Evolutionary conservation across 2,797 vertebrate species (phyloP).

Genomic region (Girardinus metallicus): DNA sequence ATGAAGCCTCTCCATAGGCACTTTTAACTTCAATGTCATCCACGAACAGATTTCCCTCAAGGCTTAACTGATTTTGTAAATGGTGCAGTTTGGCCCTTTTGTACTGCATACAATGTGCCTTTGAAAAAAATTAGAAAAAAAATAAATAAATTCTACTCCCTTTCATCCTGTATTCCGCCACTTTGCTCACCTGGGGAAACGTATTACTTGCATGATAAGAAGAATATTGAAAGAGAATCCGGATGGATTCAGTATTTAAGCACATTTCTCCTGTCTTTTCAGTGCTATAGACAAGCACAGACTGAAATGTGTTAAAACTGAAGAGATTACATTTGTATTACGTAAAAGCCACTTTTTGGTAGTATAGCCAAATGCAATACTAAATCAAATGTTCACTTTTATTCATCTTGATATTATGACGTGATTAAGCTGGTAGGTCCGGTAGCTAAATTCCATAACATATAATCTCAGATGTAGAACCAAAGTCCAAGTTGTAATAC

Average conservation of each 20-base stretch:
- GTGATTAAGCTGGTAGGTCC: constrained; percentile 43
- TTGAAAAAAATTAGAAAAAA: constrained; percentile 68
- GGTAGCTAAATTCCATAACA: constrained; percentile 26
- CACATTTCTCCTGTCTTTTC: constrained; percentile 39
- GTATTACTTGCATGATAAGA: constrained; percentile 73
- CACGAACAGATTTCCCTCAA: constrained; percentile 70
- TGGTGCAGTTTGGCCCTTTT: constrained; percentile 70
- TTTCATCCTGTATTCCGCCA: constrained; percentile 73
- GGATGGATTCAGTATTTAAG: constrained; percentile 64
- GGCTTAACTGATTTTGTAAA: constrained; percentile 76
- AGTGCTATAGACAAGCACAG: constrained; percentile 19
- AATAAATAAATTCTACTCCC: constrained; percentile 71
- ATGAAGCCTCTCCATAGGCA: constrained; percentile 49
- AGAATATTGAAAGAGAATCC: constrained; percentile 67
- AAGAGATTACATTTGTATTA: constrained; percentile 31
- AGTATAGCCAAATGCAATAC: constrained; percentile 26
- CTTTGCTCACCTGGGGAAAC: constrained; percentile 71
- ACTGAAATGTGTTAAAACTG: constrained; percentile 24
- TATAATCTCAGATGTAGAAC: constrained; percentile 59
- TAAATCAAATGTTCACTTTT: constrained; percentile 52
- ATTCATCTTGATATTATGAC: constrained; percentile 49
- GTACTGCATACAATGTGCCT: constrained; percentile 75
- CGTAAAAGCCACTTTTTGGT: constrained; percentile 10
- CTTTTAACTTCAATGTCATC: constrained; percentile 82
- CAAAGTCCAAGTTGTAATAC: constrained; percentile 24